Conservation (phyloP, 2,113 vertebrate genomes). For the Amblyopsis rosae region DNA sequence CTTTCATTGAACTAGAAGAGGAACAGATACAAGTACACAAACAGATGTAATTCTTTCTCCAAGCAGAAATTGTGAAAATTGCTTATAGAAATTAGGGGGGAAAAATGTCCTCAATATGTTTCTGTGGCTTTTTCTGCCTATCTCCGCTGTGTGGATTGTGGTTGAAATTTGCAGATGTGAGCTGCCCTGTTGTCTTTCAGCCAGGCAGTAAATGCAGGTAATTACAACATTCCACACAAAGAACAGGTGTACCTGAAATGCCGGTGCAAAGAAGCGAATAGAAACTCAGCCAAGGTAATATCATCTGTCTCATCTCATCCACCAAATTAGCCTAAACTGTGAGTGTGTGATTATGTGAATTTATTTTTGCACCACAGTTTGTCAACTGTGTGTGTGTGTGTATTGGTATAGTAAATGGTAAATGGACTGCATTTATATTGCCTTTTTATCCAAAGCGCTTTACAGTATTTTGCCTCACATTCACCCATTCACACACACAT, state of each 20-base stretch:
- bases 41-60: background rate
- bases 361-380: background rate
- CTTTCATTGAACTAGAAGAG: slow-evolving; percentile 92
- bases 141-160: slow-evolving; percentile 14
- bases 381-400: background rate
- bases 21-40: slow-evolving; percentile 19
- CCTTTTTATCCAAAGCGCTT: no score
- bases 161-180: slow-evolving; percentile 50
- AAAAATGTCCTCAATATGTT: slow-evolving; percentile 5
- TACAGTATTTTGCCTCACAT: no score
- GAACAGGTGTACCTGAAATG: slow-evolving; percentile 72
- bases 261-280: slow-evolving; percentile 44
- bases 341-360: slow-evolving; percentile 1
- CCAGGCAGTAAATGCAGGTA: slow-evolving; percentile 66
- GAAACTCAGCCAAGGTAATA: slow-evolving; percentile 70
- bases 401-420: no score
- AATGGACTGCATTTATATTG: no score
- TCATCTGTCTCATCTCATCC: slow-evolving; percentile 69
- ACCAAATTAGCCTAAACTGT: slow-evolving; percentile 56
- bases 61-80: background rate
- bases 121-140: background rate
- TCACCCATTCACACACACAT: no score
- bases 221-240: slow-evolving; percentile 72
- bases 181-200: slow-evolving; percentile 47
- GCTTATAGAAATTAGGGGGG: slow-evolving; percentile 2